Evolutionary conservation across 1,140 invertebrate genomes (phyloP).

Genomic region (Gonioctena quinquepunctata): DNA sequence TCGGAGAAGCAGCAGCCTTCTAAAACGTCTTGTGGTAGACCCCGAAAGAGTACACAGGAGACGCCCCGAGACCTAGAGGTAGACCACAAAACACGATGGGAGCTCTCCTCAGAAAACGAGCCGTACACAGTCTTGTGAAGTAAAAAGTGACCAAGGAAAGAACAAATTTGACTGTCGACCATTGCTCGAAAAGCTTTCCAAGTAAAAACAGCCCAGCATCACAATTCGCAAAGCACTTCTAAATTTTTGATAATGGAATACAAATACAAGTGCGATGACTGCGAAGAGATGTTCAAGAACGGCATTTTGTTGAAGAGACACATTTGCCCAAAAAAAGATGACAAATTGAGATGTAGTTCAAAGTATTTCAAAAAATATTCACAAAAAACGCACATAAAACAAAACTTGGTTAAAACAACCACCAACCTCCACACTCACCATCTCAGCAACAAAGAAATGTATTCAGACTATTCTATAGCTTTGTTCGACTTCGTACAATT

Average conservation of each 20-base stretch:
- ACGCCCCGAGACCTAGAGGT: not conserved
- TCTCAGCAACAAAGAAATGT: slow-evolving; percentile 43
- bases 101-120: slow-evolving; percentile 18
- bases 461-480: too few relatives aligned
- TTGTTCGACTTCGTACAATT: too few relatives aligned
- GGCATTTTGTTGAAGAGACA: slow-evolving; percentile 40
- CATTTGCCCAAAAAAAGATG: slow-evolving; percentile 23
- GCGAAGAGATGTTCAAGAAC: slow-evolving; percentile 43
- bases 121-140: slow-evolving; percentile 16
- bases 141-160: slow-evolving; percentile 2
- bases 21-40: slow-evolving; percentile 34
- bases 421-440: slow-evolving; percentile 24
- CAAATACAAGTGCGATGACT: slow-evolving; percentile 43
- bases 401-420: slow-evolving; percentile 42
- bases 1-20: slow-evolving; percentile 8
- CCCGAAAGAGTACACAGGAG: slow-evolving; percentile 19
- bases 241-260: slow-evolving; percentile 27
- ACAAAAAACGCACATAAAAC: slow-evolving; percentile 40
- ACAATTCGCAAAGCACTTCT: slow-evolving; percentile 29
- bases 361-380: slow-evolving; percentile 36
- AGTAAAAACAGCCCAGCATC: slow-evolving; percentile 59
- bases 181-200: slow-evolving; percentile 62
- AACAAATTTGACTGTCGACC: slow-evolving; percentile 55
- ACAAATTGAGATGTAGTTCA: slow-evolving; percentile 30
- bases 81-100: not conserved